Conservation (phyloP, 2,797 vertebrate species). For the Smutsia temminckii region DNA sequence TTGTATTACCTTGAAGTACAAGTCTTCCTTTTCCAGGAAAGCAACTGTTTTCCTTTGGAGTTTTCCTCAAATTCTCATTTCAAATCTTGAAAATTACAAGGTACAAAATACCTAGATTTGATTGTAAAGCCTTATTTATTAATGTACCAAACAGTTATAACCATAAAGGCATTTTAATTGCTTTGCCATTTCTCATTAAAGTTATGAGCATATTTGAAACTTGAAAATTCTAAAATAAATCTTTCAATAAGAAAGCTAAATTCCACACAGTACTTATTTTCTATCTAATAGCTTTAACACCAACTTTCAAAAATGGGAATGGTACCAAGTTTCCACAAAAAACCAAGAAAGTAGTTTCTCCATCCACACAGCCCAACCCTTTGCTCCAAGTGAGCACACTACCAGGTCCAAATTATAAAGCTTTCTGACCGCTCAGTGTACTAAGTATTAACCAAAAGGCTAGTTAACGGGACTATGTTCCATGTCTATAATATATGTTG, state of each 20-base stretch:
- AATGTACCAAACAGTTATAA: conserved; percentile 22
- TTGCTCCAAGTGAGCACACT: neutral
- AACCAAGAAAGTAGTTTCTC: neutral
- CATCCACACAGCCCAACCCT: neutral
- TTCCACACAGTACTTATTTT: neutral
- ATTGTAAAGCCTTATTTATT: conserved; percentile 29
- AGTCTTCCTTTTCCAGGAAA: neutral
- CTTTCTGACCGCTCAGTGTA: conserved; percentile 64
- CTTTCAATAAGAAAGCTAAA: conserved; percentile 60
- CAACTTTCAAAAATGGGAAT: neutral
- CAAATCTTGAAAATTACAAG: conserved; percentile 3
- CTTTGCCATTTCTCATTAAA: conserved; percentile 75
- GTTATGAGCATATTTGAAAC: conserved; percentile 67
- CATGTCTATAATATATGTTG: conserved; percentile 66
- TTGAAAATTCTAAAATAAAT: conserved; percentile 68
- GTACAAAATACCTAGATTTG: conserved; percentile 25
- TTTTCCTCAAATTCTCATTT: conserved; percentile 48
- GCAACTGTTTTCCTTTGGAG: neutral
- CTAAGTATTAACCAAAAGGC: conserved; percentile 74
- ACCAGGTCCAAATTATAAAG: conserved; percentile 63
- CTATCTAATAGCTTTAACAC: conserved; percentile 42
- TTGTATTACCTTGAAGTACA: neutral
- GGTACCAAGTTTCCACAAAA: neutral
- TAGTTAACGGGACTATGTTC: conserved; percentile 67
- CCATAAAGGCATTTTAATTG: conserved; percentile 62